A percentile compares a stretch with the other conserved stretches of the same genome.
Conservation (phyloP, 2,797 vertebrate species). For the Steatocranus sp. region DNA sequence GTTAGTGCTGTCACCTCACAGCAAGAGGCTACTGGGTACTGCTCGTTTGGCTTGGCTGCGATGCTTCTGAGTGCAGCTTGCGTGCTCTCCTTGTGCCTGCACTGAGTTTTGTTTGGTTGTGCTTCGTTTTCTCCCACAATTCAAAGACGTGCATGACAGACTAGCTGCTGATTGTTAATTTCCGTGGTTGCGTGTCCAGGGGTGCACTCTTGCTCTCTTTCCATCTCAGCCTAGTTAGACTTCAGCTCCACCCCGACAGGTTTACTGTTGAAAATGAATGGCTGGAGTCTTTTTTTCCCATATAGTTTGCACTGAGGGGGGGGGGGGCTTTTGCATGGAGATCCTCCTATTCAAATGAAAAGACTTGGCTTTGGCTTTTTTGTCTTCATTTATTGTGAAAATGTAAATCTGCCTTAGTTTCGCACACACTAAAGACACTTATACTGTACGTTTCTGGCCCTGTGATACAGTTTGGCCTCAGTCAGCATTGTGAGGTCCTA, state of each 20-base stretch:
- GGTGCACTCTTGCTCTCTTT: neutral
- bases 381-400: neutral
- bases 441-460: neutral
- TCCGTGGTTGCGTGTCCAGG: neutral
- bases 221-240: neutral
- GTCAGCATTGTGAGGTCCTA: constrained; percentile 22
- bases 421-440: neutral
- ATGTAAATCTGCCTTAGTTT: neutral
- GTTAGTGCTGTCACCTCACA: neutral
- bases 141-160: neutral
- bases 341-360: neutral
- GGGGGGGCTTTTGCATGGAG: neutral
- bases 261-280: neutral
- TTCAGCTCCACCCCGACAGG: neutral
- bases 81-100: too few species aligned
- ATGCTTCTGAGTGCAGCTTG: neutral
- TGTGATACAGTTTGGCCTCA: neutral
- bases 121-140: neutral
- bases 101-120: neutral
- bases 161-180: neutral
- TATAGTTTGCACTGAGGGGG: neutral
- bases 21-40: neutral
- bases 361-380: neutral
- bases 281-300: neutral
- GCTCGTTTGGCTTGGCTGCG: neutral